Base-by-base conservation (phyloP, 2,888 invertebrate genomes). In the Morpho deidamia region DNA sequence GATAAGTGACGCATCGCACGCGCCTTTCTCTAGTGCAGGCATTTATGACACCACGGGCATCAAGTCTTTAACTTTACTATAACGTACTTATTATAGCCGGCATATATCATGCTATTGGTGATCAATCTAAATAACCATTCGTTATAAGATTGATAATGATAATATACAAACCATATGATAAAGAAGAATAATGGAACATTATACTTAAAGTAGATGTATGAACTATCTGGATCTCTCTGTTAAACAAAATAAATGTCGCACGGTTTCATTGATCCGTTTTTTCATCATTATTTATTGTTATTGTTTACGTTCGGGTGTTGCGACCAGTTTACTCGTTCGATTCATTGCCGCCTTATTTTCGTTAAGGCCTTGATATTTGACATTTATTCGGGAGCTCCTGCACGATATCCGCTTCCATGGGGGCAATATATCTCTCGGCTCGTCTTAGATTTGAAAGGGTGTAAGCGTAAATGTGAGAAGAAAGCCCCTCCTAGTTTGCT, bases 301-400 rank as follows among this genome's bases (percentile, higher is more conserved):
- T 47, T 53, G 53, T 46, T 42, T 43, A 46, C 53, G 47, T 47
- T 53, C 46, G 43, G 46, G 42, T 38, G 38, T 42, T 33, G 43
- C 33, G 47, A 47, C 53, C 52, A 53, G 37, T 53, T 53, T 53
- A 42, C 47, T 47, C 38, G 42, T 33, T 42, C 42, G 37, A 38
- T 45, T 43, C 53, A 41, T 43, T 41, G 35, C 49, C 47, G 46
- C 42, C 47, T 57, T 57, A 53, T 58, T 56, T 51, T 56, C 48
- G 59, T 56, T 59, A 56, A 54, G 44, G 48, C 44, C 12, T 71
- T 76, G 54, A 46, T 51, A 47, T 55, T 59, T 56, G 56, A 80
- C 81, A 69, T 78, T 78, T 79, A 79, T 78, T 71, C 61, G 66
- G 68, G 61, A 57, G 40, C 42, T 38, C 34, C 33, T 23, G 14